Percentiles rank a stretch among this genome's conserved stretches.
Conservation (phyloP, 2,113 vertebrate species). For the Eclectus roratus region DNA sequence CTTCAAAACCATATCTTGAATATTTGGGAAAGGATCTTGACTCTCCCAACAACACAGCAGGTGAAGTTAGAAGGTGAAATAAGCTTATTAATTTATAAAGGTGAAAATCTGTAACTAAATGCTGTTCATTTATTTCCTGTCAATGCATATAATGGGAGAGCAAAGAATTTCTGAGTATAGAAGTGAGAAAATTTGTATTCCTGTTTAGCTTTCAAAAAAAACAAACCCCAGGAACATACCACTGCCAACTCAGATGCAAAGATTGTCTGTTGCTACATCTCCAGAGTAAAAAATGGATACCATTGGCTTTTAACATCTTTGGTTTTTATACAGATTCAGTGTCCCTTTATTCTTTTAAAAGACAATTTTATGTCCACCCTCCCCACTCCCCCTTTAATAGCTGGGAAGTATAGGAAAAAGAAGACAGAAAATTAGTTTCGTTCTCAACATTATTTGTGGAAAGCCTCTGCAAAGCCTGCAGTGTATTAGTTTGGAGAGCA, state of each 20-base stretch:
- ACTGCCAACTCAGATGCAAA: neutral
- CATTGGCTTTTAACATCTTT: neutral
- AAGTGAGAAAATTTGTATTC: neutral
- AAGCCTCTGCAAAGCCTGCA: neutral
- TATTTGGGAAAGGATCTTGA: neutral
- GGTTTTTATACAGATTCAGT: neutral
- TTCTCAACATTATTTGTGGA: neutral
- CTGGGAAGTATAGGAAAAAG: neutral
- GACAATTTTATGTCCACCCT: neutral
- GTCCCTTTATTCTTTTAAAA: neutral
- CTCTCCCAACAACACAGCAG: neutral
- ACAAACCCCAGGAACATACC: neutral
- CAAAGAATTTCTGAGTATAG: neutral
- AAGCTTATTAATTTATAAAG: neutral
- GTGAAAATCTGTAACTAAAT: neutral
- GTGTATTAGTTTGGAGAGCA: neutral
- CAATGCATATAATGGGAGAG: neutral
- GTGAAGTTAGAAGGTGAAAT: neutral
- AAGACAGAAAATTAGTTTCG: neutral
- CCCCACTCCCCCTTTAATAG: rapidly evolving
- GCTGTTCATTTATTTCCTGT: neutral
- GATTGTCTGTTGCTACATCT: neutral
- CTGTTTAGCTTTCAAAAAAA: neutral
- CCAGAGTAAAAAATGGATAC: neutral
- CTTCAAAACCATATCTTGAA: neutral